phyloP scores from a whole-genome alignment of 2,113 vertebrate genomes.

The Chunga burmeisteri region DNA sequence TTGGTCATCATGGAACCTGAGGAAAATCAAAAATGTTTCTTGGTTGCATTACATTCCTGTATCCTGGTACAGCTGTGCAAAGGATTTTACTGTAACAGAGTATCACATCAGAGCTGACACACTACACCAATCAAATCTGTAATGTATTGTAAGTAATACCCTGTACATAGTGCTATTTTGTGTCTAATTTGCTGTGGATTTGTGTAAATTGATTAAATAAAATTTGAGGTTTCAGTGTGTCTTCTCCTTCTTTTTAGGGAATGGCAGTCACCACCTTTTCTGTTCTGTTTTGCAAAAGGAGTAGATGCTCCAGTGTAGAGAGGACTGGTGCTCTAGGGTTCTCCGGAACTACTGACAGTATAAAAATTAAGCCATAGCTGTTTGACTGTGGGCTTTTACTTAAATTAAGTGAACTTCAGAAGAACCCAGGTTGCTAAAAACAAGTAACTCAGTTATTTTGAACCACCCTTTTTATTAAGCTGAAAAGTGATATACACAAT shows the following conservation, averaged over 20 bases:
- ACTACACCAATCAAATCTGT: conserved; percentile 51
- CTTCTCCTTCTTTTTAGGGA: not conserved
- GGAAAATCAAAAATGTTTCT: not conserved
- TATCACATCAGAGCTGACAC: conserved; percentile 25
- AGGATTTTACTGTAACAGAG: conserved; percentile 18
- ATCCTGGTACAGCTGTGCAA: not conserved
- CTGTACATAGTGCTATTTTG: conserved; percentile 72
- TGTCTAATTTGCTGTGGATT: conserved; percentile 66
- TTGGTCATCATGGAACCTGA: not conserved
- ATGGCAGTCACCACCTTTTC: not conserved
- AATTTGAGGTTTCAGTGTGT: conserved; percentile 55
- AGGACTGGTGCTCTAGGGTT: not conserved
- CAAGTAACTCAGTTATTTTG: not conserved
- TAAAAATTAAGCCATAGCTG: not conserved
- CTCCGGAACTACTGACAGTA: not conserved
- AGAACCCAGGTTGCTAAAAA: not conserved
- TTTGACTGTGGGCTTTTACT: not conserved
- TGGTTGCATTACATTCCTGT: conserved; percentile 6
- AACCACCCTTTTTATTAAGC: conserved; percentile 45
- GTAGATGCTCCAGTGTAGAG: fast-evolving
- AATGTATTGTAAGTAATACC: conserved; percentile 71
- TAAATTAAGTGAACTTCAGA: not conserved
- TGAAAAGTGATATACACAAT: conserved; percentile 40
- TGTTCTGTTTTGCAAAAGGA: not conserved
- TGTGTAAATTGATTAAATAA: conserved; percentile 74